Percentiles rank a stretch among this genome's conserved stretches.
phyloP scores from a whole-genome alignment of 1,140 invertebrate species.

The Eurosta solidaginis region DNA sequence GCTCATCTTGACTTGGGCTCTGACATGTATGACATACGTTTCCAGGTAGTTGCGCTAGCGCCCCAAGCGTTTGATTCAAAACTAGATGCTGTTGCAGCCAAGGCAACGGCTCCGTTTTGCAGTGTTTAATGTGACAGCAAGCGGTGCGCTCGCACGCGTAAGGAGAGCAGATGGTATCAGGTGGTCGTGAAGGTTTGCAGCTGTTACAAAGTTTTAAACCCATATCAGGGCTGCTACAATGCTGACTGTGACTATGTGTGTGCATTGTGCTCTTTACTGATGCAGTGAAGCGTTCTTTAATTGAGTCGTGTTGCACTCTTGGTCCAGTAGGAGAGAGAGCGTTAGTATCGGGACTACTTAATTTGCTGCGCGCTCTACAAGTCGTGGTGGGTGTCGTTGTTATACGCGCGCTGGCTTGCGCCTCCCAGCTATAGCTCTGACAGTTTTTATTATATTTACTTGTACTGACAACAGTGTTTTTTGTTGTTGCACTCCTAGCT shows the following conservation, averaged over 20 bases:
- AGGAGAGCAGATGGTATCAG: not conserved
- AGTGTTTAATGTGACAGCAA: conserved; percentile 17
- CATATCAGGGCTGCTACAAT: not conserved
- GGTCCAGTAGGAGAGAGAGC: no score
- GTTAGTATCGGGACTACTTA: not conserved
- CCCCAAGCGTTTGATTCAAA: conserved; percentile 53
- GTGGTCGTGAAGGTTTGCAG: not conserved
- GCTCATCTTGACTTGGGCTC: conserved; percentile 45
- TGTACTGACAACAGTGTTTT: not conserved
- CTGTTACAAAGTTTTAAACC: not conserved
- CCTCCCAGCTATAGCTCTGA: not conserved
- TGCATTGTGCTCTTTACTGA: not conserved
- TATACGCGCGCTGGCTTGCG: not conserved
- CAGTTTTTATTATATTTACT: not conserved
- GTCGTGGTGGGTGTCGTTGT: not conserved
- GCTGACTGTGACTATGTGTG: not conserved
- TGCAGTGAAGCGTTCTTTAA: no score
- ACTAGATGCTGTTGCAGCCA: conserved; percentile 58
- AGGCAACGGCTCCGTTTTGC: conserved; percentile 55
- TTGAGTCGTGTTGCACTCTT: not conserved
- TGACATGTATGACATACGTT: conserved; percentile 19
- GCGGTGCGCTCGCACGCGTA: not conserved
- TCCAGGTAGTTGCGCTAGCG: conserved; percentile 32
- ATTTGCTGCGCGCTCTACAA: not conserved
- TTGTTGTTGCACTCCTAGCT: not conserved